These are phyloP conservation scores for Centrocercus urophasianus DNA, from an alignment of 2,113 vertebrate species.

Conservation along the genomic window DNA sequence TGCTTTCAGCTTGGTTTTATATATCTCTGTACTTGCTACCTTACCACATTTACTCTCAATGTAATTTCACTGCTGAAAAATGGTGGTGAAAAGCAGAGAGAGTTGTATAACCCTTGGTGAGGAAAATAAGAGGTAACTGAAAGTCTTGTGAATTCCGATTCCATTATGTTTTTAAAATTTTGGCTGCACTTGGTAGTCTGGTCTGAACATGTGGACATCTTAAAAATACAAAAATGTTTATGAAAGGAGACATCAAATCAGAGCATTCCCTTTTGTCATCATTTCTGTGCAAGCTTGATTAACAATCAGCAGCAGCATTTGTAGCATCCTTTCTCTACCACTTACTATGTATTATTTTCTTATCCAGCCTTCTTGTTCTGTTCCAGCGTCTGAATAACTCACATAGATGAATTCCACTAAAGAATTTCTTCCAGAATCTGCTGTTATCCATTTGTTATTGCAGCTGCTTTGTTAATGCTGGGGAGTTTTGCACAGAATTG, in stretches of 20 bases:
- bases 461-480: background rate
- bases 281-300: background rate
- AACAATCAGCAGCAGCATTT: background rate
- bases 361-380: background rate
- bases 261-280: background rate
- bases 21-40: background rate
- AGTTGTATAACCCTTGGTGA: background rate
- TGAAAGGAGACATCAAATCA: background rate
- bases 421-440: background rate
- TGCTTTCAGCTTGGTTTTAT: background rate
- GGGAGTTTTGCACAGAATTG: background rate
- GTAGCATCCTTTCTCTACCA: background rate
- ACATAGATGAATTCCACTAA: background rate
- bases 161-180: constrained; percentile 13
- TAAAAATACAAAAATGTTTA: background rate
- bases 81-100: background rate
- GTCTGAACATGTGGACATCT: background rate
- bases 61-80: background rate
- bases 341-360: background rate
- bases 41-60: background rate
- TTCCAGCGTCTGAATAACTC: background rate
- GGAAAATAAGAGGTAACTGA: background rate
- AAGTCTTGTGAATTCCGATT: background rate
- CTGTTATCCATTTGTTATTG: background rate
- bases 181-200: background rate